Evolutionary conservation across 2,797 vertebrate genomes (phyloP).

Genomic region (Cirrhinus mrigala): DNA sequence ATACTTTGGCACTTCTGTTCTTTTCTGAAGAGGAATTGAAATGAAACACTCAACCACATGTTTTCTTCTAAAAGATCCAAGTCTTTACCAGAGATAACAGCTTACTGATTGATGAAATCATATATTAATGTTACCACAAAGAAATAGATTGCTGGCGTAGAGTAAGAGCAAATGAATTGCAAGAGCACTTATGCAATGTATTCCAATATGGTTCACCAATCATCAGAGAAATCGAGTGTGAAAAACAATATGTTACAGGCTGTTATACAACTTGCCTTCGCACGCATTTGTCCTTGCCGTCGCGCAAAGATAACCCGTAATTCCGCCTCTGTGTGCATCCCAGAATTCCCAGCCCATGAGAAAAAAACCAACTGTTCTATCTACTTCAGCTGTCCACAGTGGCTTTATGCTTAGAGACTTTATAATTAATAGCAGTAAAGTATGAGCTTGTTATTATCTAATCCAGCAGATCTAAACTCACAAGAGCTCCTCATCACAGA

Average conservation of each 20-base stretch:
- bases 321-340: neutral
- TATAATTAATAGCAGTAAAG: neutral
- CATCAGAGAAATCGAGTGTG: conserved; percentile 2
- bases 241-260: conserved; percentile 7
- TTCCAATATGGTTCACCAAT: conserved; percentile 11
- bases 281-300: neutral
- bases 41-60: neutral
- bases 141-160: neutral
- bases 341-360: neutral
- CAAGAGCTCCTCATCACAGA: conserved; percentile 12
- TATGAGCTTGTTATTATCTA: neutral
- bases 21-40: neutral
- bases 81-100: neutral
- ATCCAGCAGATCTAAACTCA: conserved; percentile 10
- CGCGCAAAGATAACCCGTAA: neutral
- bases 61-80: neutral
- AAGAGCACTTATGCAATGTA: conserved; percentile 7
- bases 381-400: neutral
- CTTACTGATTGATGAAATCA: neutral
- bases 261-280: neutral
- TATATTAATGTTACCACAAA: neutral
- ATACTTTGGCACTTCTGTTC: no score
- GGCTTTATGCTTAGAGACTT: neutral
- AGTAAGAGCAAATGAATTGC: neutral
- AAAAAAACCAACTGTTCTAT: neutral